Base-by-base conservation (phyloP, 2,888 invertebrate species). In the Ormyrus labotus region DNA sequence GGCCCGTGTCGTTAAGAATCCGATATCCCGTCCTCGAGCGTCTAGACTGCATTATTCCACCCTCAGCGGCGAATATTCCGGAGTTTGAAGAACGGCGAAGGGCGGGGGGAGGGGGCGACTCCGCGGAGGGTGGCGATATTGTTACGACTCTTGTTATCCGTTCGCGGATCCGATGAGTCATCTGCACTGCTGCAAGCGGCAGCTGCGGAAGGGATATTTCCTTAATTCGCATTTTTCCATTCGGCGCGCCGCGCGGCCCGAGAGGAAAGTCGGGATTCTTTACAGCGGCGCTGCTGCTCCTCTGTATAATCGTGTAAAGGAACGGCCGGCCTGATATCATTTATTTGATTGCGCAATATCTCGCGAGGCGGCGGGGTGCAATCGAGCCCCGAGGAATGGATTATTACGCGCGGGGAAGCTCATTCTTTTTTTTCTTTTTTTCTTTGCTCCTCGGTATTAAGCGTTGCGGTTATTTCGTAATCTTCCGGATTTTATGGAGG, bases 321-420 rank as follows among this genome's bases (percentile, higher is more conserved):
- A 78, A 69, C 70, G 81, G 73, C 74, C 60, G 58, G 34, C 34
- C 50, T 48, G 68, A 19, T 78, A 81, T 81, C 79, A 60, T 81
- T 81, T 81, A 81, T 81, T 81, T 81, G 81, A 81, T 81, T 81
- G 81, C 79, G 60, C 50, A 71, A 81, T 81, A 81, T 78, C 79
- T 81, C 69, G 78, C 64, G 57, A 10, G 13, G 57, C 48, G 5
- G 19, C 51, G 34, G 9, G n/a, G 57, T n/a, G n/a, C 34, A 50
- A 51, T 63, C 58, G 47, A 45, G 57, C 61, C 45, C 50, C 19
- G 68, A 8, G 63, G 5, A 72, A 57, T 53, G 68, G 51, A 80
- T 80, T 76, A 80, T 68, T 72, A 68, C 63, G 34, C 34, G 34
- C 51, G 58, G 69, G 53, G 13, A 69, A 11, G 34, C 19, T 19